phyloP scores from a whole-genome alignment of 2,113 vertebrate species.

The Stomatorhinus ivindoensis region DNA sequence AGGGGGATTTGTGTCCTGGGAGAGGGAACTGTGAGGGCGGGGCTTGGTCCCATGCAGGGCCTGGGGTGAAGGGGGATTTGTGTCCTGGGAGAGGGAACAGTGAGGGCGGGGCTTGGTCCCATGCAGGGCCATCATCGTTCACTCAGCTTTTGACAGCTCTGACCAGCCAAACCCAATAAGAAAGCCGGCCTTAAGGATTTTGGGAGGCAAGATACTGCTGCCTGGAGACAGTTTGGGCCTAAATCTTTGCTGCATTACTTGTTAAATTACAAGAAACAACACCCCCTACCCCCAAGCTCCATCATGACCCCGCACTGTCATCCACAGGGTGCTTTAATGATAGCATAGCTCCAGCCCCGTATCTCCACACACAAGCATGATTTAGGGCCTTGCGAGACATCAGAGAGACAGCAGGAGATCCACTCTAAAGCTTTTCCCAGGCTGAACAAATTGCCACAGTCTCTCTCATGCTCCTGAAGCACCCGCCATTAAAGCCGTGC shows the following conservation, averaged over 20 bases:
- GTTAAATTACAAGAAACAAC: constrained; percentile 22
- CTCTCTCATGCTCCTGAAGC: constrained; percentile 43
- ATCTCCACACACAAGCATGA: constrained; percentile 2
- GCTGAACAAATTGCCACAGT: constrained; percentile 59
- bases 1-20: constrained; percentile 9
- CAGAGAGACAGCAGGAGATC: constrained; percentile 55
- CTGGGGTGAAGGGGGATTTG: background rate
- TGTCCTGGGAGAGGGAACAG: constrained; percentile 11
- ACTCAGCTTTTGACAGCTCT: constrained; percentile 26
- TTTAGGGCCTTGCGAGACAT: constrained; percentile 49
- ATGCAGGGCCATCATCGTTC: background rate
- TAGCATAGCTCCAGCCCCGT: background rate
- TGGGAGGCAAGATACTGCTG: constrained; percentile 35
- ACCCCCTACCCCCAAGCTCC: background rate
- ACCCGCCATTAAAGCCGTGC: constrained; percentile 3
- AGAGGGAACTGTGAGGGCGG: constrained; percentile 15
- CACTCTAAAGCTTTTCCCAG: constrained; percentile 57
- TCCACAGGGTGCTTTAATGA: constrained; percentile 28
- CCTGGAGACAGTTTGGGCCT: constrained; percentile 41
- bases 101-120: constrained; percentile 19
- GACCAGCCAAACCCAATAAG: constrained; percentile 31
- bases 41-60: constrained; percentile 21
- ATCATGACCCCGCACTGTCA: constrained; percentile 22
- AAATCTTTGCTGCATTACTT: constrained; percentile 54
- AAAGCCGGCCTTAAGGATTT: constrained; percentile 23